phyloP scores from a whole-genome alignment of 2,797 vertebrate genomes.

The Typhlichthys eigenmanni region DNA sequence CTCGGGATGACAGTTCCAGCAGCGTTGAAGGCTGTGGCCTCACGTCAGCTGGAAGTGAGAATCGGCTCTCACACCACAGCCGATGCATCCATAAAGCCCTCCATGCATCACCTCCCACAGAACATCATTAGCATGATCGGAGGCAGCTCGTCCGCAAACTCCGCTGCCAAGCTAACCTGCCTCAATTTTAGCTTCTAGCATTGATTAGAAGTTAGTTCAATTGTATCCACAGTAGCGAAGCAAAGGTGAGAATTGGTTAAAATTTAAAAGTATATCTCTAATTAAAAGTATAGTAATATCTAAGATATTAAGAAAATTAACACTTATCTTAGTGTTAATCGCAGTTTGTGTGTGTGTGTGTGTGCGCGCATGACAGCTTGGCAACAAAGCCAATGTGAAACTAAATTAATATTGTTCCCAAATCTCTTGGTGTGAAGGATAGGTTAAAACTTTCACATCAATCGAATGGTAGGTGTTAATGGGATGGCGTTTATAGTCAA shows the following conservation, averaged over 20 bases:
- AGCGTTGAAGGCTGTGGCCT: conserved; percentile 39
- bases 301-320: conserved; percentile 26
- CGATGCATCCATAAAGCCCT: conserved; percentile 47
- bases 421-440: conserved; percentile 49
- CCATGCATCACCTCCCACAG: conserved; percentile 49
- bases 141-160: conserved; percentile 39
- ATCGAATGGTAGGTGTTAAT: conserved; percentile 59
- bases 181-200: background rate
- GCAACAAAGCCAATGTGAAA: conserved; percentile 23
- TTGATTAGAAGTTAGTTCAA: too few species aligned
- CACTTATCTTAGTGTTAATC: background rate
- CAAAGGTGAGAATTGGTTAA: background rate
- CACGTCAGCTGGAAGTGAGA: conserved; percentile 57
- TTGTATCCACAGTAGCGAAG: background rate
- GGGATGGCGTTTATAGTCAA: conserved; percentile 37
- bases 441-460: conserved; percentile 34
- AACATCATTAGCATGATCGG: conserved; percentile 57
- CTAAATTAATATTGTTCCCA: conserved; percentile 30
- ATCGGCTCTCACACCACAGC: conserved; percentile 49
- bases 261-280: conserved; percentile 19
- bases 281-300: too few species aligned
- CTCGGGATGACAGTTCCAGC: conserved; percentile 41
- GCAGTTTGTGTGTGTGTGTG: background rate
- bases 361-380: conserved; percentile 33
- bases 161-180: conserved; percentile 16